Percentiles rank a stretch among this genome's conserved stretches.
Conservation (phyloP, 2,888 invertebrate species). For the Acronicta alni region DNA sequence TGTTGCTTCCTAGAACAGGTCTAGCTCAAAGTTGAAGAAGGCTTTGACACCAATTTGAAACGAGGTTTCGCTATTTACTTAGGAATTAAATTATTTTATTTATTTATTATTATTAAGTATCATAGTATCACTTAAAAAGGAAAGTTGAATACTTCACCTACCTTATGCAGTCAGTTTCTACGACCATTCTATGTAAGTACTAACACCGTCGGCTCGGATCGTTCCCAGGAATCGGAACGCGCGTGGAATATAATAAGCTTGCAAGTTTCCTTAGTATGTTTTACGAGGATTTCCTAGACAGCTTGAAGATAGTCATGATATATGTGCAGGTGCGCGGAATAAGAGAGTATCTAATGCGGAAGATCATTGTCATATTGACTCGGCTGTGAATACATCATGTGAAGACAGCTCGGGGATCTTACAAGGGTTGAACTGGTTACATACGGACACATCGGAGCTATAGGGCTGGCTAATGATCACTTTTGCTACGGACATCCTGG, state of each 20-base stretch:
- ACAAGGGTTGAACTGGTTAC: too few relatives aligned
- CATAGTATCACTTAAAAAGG: background rate
- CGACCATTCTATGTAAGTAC: background rate
- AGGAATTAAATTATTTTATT: too few relatives aligned
- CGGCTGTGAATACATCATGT: background rate
- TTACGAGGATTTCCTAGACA: conserved; percentile 26
- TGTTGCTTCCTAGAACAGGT: background rate
- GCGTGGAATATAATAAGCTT: conserved; percentile 29
- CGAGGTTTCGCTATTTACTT: background rate
- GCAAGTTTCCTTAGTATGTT: conserved; percentile 25
- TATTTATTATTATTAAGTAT: too few relatives aligned
- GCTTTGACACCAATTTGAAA: background rate
- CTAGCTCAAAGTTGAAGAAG: background rate
- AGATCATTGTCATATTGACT: background rate
- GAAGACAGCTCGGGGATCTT: background rate
- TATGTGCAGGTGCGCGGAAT: conserved; percentile 16
- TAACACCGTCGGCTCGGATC: background rate
- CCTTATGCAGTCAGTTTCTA: background rate
- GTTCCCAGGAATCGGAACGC: conserved; percentile 39
- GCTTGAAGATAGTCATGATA: conserved; percentile 13
- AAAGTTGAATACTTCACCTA: background rate
- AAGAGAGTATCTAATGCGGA: conserved; percentile 21
- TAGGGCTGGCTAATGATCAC: too few relatives aligned
- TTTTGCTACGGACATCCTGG: too few relatives aligned
- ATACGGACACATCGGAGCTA: too few relatives aligned